phyloP scores from a whole-genome alignment of 2,113 vertebrate species.

The Meles meles region DNA sequence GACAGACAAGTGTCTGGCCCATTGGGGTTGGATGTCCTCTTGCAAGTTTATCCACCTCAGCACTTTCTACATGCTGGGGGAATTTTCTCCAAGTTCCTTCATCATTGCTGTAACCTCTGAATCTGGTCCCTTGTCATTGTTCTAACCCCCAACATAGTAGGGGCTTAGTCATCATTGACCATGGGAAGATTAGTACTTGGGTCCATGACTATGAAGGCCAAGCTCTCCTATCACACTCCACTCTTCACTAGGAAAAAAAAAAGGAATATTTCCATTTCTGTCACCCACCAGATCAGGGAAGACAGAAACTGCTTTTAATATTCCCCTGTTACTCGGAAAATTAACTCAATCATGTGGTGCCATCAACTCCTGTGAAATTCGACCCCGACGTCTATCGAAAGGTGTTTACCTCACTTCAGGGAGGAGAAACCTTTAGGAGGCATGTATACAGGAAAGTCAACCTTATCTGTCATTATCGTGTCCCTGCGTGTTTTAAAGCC shows the following conservation, averaged over 20 bases:
- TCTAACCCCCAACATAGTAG: neutral
- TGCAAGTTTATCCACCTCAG: neutral
- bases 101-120: neutral
- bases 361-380: neutral
- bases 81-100: neutral
- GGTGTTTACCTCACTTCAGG: neutral
- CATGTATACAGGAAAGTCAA: neutral
- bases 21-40: accelerated
- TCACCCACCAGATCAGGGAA: neutral
- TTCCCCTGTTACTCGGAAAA: neutral
- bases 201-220: neutral
- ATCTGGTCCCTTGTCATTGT: neutral
- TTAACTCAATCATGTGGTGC: neutral
- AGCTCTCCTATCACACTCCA: neutral
- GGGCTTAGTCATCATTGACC: neutral
- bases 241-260: neutral
- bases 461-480: conserved; percentile 42
- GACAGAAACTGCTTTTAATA: neutral
- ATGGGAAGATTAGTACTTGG: neutral
- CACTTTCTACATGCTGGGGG: accelerated
- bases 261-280: neutral
- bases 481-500: conserved; percentile 33
- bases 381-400: neutral
- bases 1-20: too few relatives aligned
- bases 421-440: neutral